Evolutionary conservation across 2,888 invertebrate genomes (phyloP).

Genomic region (Neoascia interrupta): DNA sequence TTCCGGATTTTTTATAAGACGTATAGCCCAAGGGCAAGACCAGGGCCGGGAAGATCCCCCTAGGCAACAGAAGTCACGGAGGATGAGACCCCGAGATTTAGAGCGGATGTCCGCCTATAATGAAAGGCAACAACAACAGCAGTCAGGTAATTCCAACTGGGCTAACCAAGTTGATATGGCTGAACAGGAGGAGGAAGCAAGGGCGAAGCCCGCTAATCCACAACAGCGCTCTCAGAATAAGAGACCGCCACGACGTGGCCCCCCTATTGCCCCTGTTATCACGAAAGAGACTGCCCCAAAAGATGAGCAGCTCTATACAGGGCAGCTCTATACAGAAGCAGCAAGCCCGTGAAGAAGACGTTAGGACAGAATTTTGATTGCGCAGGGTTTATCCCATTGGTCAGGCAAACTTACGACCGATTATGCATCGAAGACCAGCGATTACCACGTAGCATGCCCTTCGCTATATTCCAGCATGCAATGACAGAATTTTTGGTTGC

Average conservation of each 20-base stretch:
- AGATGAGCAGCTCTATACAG: background rate
- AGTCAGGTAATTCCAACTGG: background rate
- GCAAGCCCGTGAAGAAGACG: background rate
- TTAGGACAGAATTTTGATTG: background rate
- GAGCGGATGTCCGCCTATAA: background rate
- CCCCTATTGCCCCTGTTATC: background rate
- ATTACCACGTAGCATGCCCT: background rate
- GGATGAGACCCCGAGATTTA: background rate
- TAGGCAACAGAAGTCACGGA: too few relatives aligned
- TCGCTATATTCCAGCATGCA: background rate
- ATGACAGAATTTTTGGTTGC: background rate
- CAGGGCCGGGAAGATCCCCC: too few relatives aligned
- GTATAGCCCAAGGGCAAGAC: too few relatives aligned
- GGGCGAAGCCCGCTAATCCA: background rate
- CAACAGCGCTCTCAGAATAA: background rate
- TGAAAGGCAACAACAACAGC: background rate
- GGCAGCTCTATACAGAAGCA: background rate
- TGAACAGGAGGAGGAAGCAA: background rate
- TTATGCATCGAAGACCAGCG: background rate
- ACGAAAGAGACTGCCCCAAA: background rate
- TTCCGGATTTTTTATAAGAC: slow-evolving; percentile 97
- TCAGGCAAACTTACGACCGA: background rate
- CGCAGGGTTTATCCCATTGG: background rate
- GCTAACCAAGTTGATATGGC: background rate
- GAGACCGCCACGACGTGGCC: background rate